Base-by-base conservation (phyloP, 2,113 vertebrate species). In the Pipra filicauda region DNA sequence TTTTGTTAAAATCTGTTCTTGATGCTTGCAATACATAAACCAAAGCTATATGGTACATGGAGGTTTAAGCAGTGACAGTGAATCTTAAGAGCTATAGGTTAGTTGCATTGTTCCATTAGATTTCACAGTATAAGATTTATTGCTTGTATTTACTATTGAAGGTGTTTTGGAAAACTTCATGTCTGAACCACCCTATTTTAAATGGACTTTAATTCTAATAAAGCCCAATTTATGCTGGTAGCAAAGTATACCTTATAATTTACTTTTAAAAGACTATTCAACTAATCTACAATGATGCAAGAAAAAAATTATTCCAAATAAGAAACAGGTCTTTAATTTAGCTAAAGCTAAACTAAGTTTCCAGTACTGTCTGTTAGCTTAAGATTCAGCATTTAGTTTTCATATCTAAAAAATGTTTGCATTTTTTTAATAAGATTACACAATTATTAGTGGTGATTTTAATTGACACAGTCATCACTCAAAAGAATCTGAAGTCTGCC, bases 391-490 rank as follows among this genome's bases (percentile, higher is more conserved):
- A 8, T 77, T 72, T 43, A 23, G 8, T 46, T 82, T 87, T 44
- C 2, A 9, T 55, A 33, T 11, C 23, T 73, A 46, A 58, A 88
- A 44, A 49, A 4, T 1, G 5, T 20, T 64, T 64, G 0, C 2
- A 26, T 65, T 76, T 87, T 80, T 30, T 5, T 12, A 23, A 64
- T 81, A 41, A 49, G 15, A 46, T 86, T 57, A 48, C 7, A 16
- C 11, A 5, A 35, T 51, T 65, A 70, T 43, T 85, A 48, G 2
- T 44, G 37, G 46, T 74, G 27, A 11, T 51, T 90, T 82, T 88
- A 85, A 90, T 8, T 54, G n/a, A 61, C 72, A 18, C 17, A 5
- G 6, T 66, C 39, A 61, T 58, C 31, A 43, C 11, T 49, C 59
- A 57, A 78, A 81, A 81, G 17, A 78, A 62, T 33, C 8, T 66